These are phyloP conservation scores for Xestia rhomboidea DNA, from an alignment of 2,888 invertebrate species.

Conservation along the genomic window DNA sequence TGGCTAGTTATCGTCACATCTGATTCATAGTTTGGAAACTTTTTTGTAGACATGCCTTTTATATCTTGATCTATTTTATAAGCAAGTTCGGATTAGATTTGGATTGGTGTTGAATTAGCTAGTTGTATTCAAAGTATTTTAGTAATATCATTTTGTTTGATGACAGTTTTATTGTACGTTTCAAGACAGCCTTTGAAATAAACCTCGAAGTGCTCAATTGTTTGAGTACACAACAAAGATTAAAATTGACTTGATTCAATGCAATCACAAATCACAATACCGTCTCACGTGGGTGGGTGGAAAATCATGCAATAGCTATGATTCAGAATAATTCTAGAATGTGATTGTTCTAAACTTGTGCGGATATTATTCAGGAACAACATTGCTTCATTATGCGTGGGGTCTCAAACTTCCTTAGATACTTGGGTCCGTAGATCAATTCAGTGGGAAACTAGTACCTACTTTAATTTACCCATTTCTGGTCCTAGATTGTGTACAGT, in stretches of 20 bases:
- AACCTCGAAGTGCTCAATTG: slow-evolving; percentile 48
- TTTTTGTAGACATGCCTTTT: slow-evolving; percentile 77
- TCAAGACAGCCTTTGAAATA: slow-evolving; percentile 36
- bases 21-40: slow-evolving; percentile 75
- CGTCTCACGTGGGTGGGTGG: slow-evolving; percentile 50
- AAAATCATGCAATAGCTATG: slow-evolving; percentile 59
- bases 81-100: slow-evolving; percentile 77
- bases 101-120: slow-evolving; percentile 79
- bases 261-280: slow-evolving; percentile 59
- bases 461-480: background rate
- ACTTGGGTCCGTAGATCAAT: background rate
- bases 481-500: background rate
- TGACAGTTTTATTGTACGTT: slow-evolving; percentile 56
- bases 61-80: slow-evolving; percentile 80
- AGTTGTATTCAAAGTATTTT: slow-evolving; percentile 71
- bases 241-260: slow-evolving; percentile 54
- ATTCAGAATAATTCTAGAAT: slow-evolving; percentile 56
- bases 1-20: slow-evolving; percentile 80
- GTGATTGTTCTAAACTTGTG: slow-evolving; percentile 45
- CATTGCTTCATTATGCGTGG: slow-evolving; percentile 28
- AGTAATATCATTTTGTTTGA: slow-evolving; percentile 51
- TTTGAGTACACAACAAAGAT: slow-evolving; percentile 57
- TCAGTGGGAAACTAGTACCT: background rate
- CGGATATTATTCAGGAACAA: slow-evolving; percentile 42
- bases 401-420: slow-evolving; percentile 3